Evolutionary conservation across 1,140 invertebrate species (phyloP), one percentile per base, ranked within the genome.

Genomic region (Nephotettix cincticeps): DNA sequence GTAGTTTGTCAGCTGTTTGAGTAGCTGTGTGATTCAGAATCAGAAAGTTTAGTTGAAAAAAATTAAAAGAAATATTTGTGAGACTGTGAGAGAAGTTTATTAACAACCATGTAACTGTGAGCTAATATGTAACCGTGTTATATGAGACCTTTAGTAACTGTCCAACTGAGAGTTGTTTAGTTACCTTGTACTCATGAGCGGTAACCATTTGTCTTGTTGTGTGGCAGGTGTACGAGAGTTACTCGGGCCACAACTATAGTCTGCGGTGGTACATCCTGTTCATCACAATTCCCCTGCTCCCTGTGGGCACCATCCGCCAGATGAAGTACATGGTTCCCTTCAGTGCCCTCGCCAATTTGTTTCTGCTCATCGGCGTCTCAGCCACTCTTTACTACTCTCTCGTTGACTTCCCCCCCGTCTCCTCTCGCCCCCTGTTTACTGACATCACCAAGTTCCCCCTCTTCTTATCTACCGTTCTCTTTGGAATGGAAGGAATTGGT

Each of bases 401-500:
- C 17, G 36, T 27, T 3, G 69, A 69, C 3, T 45, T 74, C 1
- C 70, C 70, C 4, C 32, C 70, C 1, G 25, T 70, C 19, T 23
- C n/a, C 32, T 61, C 68, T 1, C 28, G 63, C 25, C 63, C 67
- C 14, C 9, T 47, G 3, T 28, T 17, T 14, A 1, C 11, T 14
- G 11, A n/a, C 6, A 32, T 25, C 6, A 61, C 19, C 0, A 58
- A 36, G 23, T 58, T 78, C 63, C 75, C 72, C 17, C 43, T 75
- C 23, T 77, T 76, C 63, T 71, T 79, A 80, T 83, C 72, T 73
- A 93, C 90, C 21, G 89, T 90, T 0, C 85, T 92, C 68, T 92
- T 92, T 76, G 90, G 90, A 1, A 91, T 92, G 84, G 91, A 92
- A 80, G 90, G 89, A 4, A 91, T 93, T 71, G 91, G 90, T 54